Conservation (phyloP, 2,113 vertebrate species). For the Spheniscus mendiculus region DNA sequence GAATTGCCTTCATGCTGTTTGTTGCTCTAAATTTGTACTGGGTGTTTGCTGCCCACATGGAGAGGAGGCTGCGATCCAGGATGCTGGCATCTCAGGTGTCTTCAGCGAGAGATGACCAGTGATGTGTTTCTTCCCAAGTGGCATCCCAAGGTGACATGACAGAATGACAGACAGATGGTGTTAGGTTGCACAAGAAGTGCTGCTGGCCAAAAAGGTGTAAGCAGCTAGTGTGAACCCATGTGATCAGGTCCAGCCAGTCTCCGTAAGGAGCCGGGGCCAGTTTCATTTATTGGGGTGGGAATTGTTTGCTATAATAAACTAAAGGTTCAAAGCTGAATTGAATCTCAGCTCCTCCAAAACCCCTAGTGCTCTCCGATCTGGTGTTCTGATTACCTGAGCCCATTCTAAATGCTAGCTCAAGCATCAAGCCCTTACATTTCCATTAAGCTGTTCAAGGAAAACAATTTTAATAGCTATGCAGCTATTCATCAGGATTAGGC, state of each 20-base stretch:
- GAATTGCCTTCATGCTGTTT: background rate
- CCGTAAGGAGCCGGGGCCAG: background rate
- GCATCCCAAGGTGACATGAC: background rate
- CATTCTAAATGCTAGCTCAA: slow-evolving; percentile 29
- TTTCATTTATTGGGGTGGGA: background rate
- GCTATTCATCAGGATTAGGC: slow-evolving; percentile 37
- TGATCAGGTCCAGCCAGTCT: background rate
- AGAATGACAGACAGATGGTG: background rate
- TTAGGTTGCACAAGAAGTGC: background rate
- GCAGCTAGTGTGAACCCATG: background rate
- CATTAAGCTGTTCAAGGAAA: slow-evolving; percentile 22
- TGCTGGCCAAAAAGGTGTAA: background rate
- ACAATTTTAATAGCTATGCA: slow-evolving; percentile 31
- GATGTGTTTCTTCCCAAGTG: background rate
- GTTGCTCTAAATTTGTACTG: background rate
- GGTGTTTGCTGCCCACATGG: background rate
- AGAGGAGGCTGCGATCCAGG: background rate
- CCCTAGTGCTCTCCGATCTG: background rate
- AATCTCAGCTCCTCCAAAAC: background rate
- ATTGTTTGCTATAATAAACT: background rate
- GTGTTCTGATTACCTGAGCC: slow-evolving; percentile 32
- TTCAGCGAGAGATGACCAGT: background rate
- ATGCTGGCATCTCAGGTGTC: background rate
- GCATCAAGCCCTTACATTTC: background rate
- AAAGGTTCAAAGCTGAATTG: background rate